Evolutionary conservation across 2,113 vertebrate genomes (phyloP).

Genomic region (Rhineura floridana): DNA sequence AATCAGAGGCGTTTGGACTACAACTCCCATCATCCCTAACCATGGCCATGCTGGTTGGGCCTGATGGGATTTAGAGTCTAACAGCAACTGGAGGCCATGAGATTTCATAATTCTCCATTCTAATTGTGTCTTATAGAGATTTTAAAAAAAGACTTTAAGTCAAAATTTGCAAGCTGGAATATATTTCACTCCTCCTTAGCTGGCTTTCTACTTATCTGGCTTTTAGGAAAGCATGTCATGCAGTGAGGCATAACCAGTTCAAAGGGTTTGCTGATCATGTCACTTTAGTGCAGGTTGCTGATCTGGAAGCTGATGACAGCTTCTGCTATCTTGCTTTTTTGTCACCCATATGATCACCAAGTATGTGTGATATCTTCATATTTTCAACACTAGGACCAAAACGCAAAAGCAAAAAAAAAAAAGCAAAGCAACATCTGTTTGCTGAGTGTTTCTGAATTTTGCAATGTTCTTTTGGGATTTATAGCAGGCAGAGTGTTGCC

Average conservation of each 20-base stretch:
- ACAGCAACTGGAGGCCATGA: too few relatives aligned
- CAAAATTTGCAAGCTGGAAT: neutral
- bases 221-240: fast-evolving
- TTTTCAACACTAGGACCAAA: neutral
- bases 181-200: fast-evolving
- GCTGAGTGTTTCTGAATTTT: neutral
- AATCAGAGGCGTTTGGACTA: too few relatives aligned
- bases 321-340: neutral
- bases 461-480: neutral
- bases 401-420: neutral
- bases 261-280: neutral
- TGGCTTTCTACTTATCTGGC: neutral
- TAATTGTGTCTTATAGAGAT: too few relatives aligned
- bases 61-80: too few relatives aligned
- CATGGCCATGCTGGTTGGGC: too few relatives aligned
- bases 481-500: conserved; percentile 11
- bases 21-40: too few relatives aligned
- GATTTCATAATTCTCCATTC: neutral
- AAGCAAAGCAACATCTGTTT: neutral
- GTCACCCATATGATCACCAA: neutral
- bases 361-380: fast-evolving
- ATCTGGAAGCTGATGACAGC: neutral
- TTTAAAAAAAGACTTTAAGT: too few relatives aligned
- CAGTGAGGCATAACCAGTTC: neutral
- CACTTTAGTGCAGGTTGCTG: neutral